Evolutionary conservation across 2,888 invertebrate species (phyloP).

Genomic region (Dermolepida albohirtum): DNA sequence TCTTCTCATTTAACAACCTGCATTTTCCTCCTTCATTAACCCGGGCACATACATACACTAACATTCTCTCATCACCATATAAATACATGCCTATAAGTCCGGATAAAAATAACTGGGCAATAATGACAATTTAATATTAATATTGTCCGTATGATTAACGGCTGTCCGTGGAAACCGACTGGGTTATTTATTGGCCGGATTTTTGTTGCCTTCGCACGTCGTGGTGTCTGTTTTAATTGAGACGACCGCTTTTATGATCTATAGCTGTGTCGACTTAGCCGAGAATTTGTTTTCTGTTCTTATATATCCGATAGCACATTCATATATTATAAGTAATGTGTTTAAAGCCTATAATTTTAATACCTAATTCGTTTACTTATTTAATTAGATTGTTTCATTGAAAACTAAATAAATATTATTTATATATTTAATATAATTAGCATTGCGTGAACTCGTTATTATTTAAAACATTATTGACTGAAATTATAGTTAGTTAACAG

Average conservation of each 20-base stretch:
- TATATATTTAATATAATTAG: no score
- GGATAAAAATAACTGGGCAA: constrained; percentile 52
- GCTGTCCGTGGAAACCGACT: constrained; percentile 34
- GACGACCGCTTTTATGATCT: constrained; percentile 41
- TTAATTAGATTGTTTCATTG: no score
- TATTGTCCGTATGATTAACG: constrained; percentile 56
- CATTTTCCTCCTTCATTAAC: background rate
- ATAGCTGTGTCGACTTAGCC: constrained; percentile 31
- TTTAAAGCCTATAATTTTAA: constrained; percentile 3
- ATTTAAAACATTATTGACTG: no score
- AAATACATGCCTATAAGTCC: background rate
- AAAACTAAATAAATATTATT: no score
- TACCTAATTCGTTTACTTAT: constrained; percentile 3
- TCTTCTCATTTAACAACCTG: background rate
- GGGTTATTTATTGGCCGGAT: constrained; percentile 46
- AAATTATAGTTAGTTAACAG: no score
- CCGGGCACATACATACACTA: background rate
- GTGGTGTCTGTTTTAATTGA: constrained; percentile 44
- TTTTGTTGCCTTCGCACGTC: constrained; percentile 45
- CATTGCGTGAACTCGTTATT: no score
- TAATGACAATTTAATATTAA: constrained; percentile 60
- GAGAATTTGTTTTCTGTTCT: constrained; percentile 30
- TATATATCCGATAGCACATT: constrained; percentile 28
- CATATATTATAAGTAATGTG: constrained; percentile 22
- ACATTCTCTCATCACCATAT: constrained; percentile 3